Evolutionary conservation across 2,888 invertebrate species (phyloP), one percentile per base, ranked within the genome.

Genomic region (Amphipoea oculea): DNA sequence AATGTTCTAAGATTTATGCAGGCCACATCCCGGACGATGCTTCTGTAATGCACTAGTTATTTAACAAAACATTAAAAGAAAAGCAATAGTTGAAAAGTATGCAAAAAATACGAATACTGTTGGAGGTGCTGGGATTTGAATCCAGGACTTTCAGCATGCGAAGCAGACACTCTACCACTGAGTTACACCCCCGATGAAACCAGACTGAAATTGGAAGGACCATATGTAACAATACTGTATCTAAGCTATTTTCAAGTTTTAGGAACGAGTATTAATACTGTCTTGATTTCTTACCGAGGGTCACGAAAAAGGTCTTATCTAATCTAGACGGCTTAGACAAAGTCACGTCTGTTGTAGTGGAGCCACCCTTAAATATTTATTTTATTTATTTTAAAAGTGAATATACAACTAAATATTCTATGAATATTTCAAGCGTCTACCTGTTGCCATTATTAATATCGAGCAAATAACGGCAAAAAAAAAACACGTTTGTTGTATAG

Each of bases 131-230:
- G 97, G 97, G 97, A 97, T 97, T 97, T 97, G 97, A 97, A 97
- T 97, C 97, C 97, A 97, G 97, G 97, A 97, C 97, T 97, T 97
- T 97, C 97, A 97, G 97, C 97, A 97, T 97, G 97, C 97, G 97
- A 97, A 97, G 97, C 97, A 97, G 97, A 97, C 97, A 97, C 97
- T 97, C 96, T 96, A 96, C 96, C 96, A 96, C 96, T 96, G 96
- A 96, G 96, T 96, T 76, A 68, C 78, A 78, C 48, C 67, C 77
- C 60, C 42, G 67, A 40, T 78, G 77, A 11, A 17, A 5, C 1
- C 12, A 48, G 1, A 12, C 11, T 1, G 17, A n/a, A 17, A 75
- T 40, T 66, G 3, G 36, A 36, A 51, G 51, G 45, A 69, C 7
- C 40, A n/a, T 6, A 17, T 29, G 7, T 4, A 23, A 11, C 1